Base-by-base conservation (phyloP, 2,113 vertebrate species). In the Galbula dea region DNA sequence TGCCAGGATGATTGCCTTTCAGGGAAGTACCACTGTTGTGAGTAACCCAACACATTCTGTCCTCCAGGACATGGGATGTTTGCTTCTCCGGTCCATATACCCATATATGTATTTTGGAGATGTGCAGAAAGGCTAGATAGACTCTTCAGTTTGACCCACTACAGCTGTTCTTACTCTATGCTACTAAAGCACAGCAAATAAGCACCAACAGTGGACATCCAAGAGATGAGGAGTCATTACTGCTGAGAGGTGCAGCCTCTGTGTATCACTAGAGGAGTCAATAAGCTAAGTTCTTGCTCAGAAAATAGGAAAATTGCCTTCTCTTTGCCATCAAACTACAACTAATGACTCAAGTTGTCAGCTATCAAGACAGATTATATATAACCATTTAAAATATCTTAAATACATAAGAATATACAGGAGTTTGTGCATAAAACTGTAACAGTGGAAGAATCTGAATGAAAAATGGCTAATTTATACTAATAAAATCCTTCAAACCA, bases 401-500 rank as follows among this genome's bases (percentile, higher is more conserved):
- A 75, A 80, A 81, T 27, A 46, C 29, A 34, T 32, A 62, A 71
- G 67, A 80, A 78, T 0, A 2, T 6, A 49, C 6, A 34, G 34
- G 37, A 83, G 41, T 59, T 48, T 43, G 76, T 20, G 29, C 18
- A 32, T 45, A 81, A 77, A 78, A 59, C 62, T 39, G 5, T 15
- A 89, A 89, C 1, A 82, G 27, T n/a, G 27, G 55, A 86, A 71
- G 52, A 93, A 95, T 45, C 20, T n/a, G 65, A 94, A 94, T 82
- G 52, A 65, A 76, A 89, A 79, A 23, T 1, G 6, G 41, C 63
- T 96, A 88, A 95, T 96, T 94, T 90, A 87, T 92, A 90, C 65
- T 95, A 97, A 94, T 96, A 93, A 94, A 83, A 90, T 62, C 48
- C 86, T 81, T 91, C 63, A 20, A 65, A 66, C 48, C 89, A 96